phyloP scores from a whole-genome alignment of 2,888 invertebrate species.

The Drosophila parthenogenetica region DNA sequence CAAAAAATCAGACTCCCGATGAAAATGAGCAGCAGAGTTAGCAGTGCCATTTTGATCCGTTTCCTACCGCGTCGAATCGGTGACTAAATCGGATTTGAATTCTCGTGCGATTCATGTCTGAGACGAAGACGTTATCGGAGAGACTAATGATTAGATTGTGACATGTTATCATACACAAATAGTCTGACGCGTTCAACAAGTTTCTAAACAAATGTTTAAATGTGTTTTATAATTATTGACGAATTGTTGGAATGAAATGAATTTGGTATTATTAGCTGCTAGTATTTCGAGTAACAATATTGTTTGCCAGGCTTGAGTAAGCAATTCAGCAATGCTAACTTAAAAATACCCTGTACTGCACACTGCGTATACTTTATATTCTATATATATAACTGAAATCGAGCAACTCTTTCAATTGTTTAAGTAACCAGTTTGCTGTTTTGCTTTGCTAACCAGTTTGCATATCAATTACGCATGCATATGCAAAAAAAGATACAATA shows the following conservation, averaged over 20 bases:
- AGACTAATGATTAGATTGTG: slow-evolving; percentile 11
- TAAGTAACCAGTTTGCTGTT: background rate
- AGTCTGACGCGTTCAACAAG: background rate
- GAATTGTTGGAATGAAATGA: background rate
- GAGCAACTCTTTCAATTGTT: background rate
- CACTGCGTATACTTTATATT: background rate
- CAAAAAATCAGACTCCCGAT: slow-evolving; percentile 44
- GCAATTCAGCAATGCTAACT: background rate
- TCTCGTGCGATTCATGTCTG: background rate
- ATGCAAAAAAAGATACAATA: background rate
- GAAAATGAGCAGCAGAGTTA: slow-evolving; percentile 41
- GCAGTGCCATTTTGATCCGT: slow-evolving; percentile 29
- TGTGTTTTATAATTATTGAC: background rate
- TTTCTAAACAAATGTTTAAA: background rate
- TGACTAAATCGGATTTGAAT: slow-evolving; percentile 15
- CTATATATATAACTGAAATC: too few relatives aligned
- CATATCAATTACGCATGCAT: background rate
- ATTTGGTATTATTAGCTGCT: background rate
- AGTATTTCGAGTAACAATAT: background rate
- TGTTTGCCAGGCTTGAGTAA: background rate
- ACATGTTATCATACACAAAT: background rate
- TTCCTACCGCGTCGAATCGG: background rate
- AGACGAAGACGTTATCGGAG: background rate
- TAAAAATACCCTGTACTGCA: background rate
- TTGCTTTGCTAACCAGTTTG: background rate